Conservation (phyloP, 2,113 vertebrate species). For the Pampusana beccarii region DNA sequence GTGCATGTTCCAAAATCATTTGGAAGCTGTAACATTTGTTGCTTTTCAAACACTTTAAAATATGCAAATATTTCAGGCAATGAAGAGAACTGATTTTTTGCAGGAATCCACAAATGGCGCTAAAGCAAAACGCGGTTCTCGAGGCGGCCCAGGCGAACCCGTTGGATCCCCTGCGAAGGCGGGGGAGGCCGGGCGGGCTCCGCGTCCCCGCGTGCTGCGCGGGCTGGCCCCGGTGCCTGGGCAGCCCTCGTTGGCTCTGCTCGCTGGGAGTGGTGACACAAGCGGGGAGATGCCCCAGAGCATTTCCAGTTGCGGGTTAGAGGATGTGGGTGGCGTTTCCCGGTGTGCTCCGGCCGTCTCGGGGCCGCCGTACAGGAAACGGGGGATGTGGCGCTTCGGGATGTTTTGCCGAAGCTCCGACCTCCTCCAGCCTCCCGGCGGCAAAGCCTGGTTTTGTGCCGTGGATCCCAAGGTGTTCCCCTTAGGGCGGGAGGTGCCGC, state of each 20-base stretch:
- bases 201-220: too few species aligned
- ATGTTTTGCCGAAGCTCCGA: background rate
- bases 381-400: background rate
- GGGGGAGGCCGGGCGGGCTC: too few species aligned
- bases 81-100: constrained; percentile 24
- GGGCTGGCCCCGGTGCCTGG: too few species aligned
- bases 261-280: rapidly evolving
- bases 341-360: too few species aligned
- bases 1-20: constrained; percentile 61
- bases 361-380: background rate
- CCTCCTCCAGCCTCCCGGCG: background rate
- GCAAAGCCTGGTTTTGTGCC: too few species aligned
- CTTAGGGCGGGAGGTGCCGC: background rate
- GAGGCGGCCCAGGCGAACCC: background rate
- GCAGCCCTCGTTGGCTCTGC: background rate
- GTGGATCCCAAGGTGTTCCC: background rate
- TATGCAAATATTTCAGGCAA: constrained; percentile 54
- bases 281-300: background rate
- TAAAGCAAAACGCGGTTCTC: background rate
- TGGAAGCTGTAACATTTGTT: constrained; percentile 58
- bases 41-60: constrained; percentile 55
- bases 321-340: rapidly evolving
- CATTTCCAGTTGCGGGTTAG: rapidly evolving
- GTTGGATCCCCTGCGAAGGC: too few species aligned
- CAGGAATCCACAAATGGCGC: background rate